Percentiles rank a stretch among this genome's conserved stretches.
phyloP scores from a whole-genome alignment of 1,140 invertebrate genomes.

The Calephelis nemesis region DNA sequence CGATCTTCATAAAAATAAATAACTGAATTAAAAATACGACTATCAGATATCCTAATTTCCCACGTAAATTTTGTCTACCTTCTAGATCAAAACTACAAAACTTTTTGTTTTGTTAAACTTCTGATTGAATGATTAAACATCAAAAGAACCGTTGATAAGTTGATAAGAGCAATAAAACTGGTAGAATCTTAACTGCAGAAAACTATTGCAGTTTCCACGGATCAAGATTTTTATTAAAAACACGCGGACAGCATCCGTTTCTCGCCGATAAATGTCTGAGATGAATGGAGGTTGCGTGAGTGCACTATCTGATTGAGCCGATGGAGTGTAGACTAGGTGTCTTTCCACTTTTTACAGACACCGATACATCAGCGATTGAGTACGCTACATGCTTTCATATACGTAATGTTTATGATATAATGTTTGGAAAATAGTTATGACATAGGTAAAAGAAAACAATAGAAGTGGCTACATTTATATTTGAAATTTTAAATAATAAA shows the following conservation, averaged over 20 bases:
- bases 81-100: no score
- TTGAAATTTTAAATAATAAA: not conserved
- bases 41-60: no score
- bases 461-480: not conserved
- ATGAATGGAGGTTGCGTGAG: constrained; percentile 68
- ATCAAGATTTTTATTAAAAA: constrained; percentile 55
- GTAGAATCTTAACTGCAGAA: constrained; percentile 36
- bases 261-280: constrained; percentile 52
- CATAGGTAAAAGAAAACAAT: not conserved
- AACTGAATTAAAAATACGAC: no score
- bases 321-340: constrained; percentile 40
- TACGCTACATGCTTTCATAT: constrained; percentile 53
- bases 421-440: constrained; percentile 13
- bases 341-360: constrained; percentile 55
- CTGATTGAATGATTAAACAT: constrained; percentile 31
- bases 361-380: constrained; percentile 34
- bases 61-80: no score
- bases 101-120: not conserved
- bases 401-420: constrained; percentile 70
- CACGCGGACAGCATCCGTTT: constrained; percentile 58
- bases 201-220: constrained; percentile 39
- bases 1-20: no score
- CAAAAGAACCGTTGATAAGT: constrained; percentile 30
- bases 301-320: constrained; percentile 57
- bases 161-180: constrained; percentile 33